Percentiles rank a stretch among this genome's conserved stretches.
phyloP scores from a whole-genome alignment of 2,888 invertebrate species.

The Drosophila meridiana region DNA sequence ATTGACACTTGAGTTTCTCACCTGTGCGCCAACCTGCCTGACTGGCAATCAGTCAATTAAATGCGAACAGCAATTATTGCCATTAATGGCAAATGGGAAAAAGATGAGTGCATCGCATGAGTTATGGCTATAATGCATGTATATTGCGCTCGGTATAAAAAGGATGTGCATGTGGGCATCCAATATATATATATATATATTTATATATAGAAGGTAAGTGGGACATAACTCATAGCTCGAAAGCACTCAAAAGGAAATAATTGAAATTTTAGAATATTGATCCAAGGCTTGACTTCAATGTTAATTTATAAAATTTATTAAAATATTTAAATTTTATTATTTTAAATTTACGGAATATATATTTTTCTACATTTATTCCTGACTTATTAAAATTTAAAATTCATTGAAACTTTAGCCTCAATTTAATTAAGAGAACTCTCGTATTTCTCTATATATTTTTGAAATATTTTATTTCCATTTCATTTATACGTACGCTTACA shows the following conservation, averaged over 20 bases:
- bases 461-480: conserved; percentile 1
- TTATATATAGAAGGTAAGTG: conserved; percentile 3
- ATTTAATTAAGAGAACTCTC: neutral
- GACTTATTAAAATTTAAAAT: neutral
- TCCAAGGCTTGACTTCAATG: neutral
- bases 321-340: neutral
- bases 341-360: neutral
- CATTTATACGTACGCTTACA: conserved; percentile 28
- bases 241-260: conserved; percentile 24
- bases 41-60: conserved; percentile 76
- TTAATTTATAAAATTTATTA: neutral
- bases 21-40: conserved; percentile 26
- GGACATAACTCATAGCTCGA: conserved; percentile 22
- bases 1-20: conserved; percentile 58
- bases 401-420: too few relatives aligned
- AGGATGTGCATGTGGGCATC: neutral
- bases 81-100: conserved; percentile 64
- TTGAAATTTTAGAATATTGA: conserved; percentile 7
- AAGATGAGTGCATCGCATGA: conserved; percentile 54
- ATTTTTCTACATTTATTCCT: neutral
- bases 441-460: neutral
- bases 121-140: conserved; percentile 21
- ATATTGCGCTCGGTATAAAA: neutral
- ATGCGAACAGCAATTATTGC: conserved; percentile 59
- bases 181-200: neutral